phyloP scores from a whole-genome alignment of 2,797 vertebrate species.

The Scomberomorus guttatus region DNA sequence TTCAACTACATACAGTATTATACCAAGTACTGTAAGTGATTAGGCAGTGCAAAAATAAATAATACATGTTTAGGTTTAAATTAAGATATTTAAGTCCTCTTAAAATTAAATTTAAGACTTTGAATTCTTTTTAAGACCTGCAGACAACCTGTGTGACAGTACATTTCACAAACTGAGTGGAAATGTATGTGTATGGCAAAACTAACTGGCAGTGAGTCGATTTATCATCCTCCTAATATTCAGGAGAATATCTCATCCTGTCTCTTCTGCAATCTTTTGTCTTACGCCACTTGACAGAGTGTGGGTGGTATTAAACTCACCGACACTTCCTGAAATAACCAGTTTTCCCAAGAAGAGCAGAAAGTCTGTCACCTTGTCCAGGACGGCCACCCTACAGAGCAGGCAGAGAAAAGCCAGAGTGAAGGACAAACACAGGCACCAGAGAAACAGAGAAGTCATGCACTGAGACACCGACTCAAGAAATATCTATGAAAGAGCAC shows the following conservation, averaged over 20 bases:
- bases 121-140: not conserved
- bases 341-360: conserved; percentile 95
- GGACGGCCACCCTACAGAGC: conserved; percentile 89
- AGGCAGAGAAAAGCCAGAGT: conserved; percentile 30
- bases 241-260: conserved; percentile 1
- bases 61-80: not conserved
- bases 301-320: conserved; percentile 84
- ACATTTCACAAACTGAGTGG: conserved; percentile 4
- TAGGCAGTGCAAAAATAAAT: not conserved
- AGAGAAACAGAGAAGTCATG: conserved; percentile 5
- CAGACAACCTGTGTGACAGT: not conserved
- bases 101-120: not conserved
- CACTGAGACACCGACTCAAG: not conserved
- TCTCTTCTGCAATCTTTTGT: not conserved
- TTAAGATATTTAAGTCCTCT: not conserved
- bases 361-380: conserved; percentile 97
- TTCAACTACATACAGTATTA: not conserved
- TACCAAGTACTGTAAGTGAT: not conserved
- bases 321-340: conserved; percentile 93
- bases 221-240: conserved; percentile 16
- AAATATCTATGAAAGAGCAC: not conserved
- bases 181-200: not conserved
- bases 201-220: not conserved
- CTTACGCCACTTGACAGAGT: conserved; percentile 11
- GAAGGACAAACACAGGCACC: conserved; percentile 36